Evolutionary conservation across 1,140 invertebrate genomes (phyloP).

Genomic region (Drosophila bocqueti): DNA sequence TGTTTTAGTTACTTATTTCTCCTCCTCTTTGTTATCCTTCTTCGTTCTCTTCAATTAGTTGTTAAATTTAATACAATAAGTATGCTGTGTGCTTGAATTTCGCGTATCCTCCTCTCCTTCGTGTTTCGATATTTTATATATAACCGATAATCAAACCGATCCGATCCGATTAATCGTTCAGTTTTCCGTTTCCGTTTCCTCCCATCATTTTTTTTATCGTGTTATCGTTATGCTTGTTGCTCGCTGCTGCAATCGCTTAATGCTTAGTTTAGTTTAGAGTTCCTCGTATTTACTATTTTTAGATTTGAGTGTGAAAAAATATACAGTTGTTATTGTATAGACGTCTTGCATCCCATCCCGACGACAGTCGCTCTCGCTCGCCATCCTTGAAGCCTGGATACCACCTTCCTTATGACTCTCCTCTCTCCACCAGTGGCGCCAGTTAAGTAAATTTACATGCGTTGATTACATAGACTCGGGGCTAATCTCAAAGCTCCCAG

Average conservation of each 20-base stretch:
- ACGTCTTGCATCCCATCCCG: slow-evolving; percentile 24
- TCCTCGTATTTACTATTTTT: slow-evolving; percentile 69
- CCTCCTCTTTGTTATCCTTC: slow-evolving; percentile 22
- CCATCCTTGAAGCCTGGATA: slow-evolving; percentile 10
- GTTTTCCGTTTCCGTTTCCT: slow-evolving; percentile 7
- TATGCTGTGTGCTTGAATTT: slow-evolving; percentile 73
- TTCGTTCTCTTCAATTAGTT: slow-evolving; percentile 15
- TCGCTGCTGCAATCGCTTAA: slow-evolving; percentile 40
- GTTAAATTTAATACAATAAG: slow-evolving; percentile 77
- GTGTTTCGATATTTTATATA: slow-evolving; percentile 11
- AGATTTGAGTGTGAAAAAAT: slow-evolving; percentile 81
- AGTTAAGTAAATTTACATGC: slow-evolving; percentile 71
- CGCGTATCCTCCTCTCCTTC: slow-evolving; percentile 29
- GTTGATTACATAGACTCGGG: slow-evolving; percentile 40
- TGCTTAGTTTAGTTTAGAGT: slow-evolving; percentile 26
- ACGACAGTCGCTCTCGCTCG: slow-evolving; percentile 1
- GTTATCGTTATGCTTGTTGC: slow-evolving; percentile 10
- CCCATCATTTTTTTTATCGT: neutral
- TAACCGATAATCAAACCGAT: slow-evolving; percentile 2
- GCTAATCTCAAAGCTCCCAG: slow-evolving; percentile 13
- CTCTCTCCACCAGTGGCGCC: slow-evolving; percentile 1
- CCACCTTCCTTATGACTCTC: slow-evolving; percentile 9
- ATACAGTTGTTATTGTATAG: slow-evolving; percentile 76
- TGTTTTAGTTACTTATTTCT: slow-evolving; percentile 68
- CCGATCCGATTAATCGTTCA: slow-evolving; percentile 8